Base-by-base conservation (phyloP, 2,888 invertebrate species). In the Charanyca ferruginea region DNA sequence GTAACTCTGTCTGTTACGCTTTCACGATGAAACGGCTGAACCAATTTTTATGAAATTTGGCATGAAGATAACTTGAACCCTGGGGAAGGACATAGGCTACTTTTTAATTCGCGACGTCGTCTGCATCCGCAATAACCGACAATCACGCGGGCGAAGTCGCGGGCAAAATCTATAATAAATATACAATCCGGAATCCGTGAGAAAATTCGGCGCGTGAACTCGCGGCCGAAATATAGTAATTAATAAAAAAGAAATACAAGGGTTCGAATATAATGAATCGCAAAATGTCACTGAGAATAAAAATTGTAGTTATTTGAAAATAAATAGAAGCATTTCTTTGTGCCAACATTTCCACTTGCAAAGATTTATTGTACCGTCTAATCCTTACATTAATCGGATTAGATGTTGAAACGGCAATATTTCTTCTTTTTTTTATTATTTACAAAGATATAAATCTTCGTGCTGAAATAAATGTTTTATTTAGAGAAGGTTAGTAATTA, bases 301-400 rank as follows among this genome's bases (percentile, higher is more conserved):
- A 42, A 42, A 18, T 22, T 32, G 32, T 32, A 32, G 32, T 58
- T 41, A 63, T 68, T 64, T 47, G 13, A 23, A 38, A 53, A 48
- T 61, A 69, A 67, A 65, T 54, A 64, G 62, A 66, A 65, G 7
- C 18, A 65, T 69, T 74, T 66, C 54, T 57, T 48, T 42, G 7
- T 25, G 23, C 38, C n/a, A 65, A 59, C 54, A 52, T 64, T 72
- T 60, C 60, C 38, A 60, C 38, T 71, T 48, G 2, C 13, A 25
- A 20, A 67, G 76, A 80, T 80, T 78, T 73, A 78, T 80, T 48
- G 53, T 66, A 16, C 47, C 22, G 22, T 45, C 44, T 74, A 63
- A 79, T 74, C 74, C 79, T 23, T 41, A 22, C 52, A 66, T 65
- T 77, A 77, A 81, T 66, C 79, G 51, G 81, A 77, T 80, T 71